A percentile compares a stretch with the other conserved stretches of the same genome.
phyloP scores from a whole-genome alignment of 2,113 vertebrate species.

The Helogale parvula region DNA sequence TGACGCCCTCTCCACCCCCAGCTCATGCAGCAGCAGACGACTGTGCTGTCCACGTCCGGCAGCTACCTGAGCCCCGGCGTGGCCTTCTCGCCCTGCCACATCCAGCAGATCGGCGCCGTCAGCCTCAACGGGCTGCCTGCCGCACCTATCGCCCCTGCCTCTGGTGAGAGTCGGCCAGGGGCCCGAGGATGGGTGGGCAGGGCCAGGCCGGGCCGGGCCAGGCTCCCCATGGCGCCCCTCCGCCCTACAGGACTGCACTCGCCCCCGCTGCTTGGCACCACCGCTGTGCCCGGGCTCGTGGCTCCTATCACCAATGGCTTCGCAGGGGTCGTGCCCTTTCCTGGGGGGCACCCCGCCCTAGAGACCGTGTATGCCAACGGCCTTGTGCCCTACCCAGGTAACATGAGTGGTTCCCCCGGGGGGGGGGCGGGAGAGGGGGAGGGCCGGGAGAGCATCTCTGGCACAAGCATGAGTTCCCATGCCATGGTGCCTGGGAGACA shows the following conservation, averaged over 20 bases:
- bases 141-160: constrained; percentile 91
- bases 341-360: constrained; percentile 94
- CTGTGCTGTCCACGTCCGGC: constrained; percentile 96
- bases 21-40: constrained; percentile 99
- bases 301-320: constrained; percentile 96
- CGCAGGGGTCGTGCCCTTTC: constrained; percentile 94
- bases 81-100: constrained; percentile 95
- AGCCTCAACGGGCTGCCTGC: constrained; percentile 96
- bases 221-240: neutral
- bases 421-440: neutral
- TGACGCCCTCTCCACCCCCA: constrained; percentile 75
- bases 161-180: constrained; percentile 88
- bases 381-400: constrained; percentile 95
- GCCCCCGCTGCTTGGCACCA: constrained; percentile 94
- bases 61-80: constrained; percentile 96
- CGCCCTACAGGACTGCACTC: constrained; percentile 92
- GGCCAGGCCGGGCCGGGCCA: neutral
- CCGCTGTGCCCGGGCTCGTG: constrained; percentile 93
- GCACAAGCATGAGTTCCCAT: neutral
- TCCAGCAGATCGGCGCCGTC: constrained; percentile 98
- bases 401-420: fast-evolving
- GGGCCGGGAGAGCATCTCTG: neutral
- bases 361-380: constrained; percentile 97
- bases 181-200: neutral
- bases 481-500: neutral